These are phyloP conservation scores for Coreoperca whiteheadi DNA, from an alignment of 2,113 vertebrate species.

Conservation along the genomic window DNA sequence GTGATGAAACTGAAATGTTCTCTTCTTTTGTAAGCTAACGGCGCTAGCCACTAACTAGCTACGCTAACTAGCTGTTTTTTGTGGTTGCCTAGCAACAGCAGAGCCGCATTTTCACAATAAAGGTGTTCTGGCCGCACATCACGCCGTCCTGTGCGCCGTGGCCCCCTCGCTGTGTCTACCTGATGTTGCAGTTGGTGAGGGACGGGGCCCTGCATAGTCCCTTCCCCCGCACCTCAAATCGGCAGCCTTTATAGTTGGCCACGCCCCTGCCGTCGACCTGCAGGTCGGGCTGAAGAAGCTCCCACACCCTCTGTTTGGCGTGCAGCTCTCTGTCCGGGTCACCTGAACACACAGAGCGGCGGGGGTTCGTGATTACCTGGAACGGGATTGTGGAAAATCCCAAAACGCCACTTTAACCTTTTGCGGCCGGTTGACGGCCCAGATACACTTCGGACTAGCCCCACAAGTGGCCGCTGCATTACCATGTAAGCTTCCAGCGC, in stretches of 20 bases:
- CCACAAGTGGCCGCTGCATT: too few relatives aligned
- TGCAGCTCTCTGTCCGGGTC: conserved; percentile 89
- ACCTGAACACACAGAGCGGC: conserved; percentile 77
- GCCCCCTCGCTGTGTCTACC: conserved; percentile 68
- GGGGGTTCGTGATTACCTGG: neutral
- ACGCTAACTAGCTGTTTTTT: neutral
- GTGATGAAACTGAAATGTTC: neutral
- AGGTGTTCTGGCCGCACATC: neutral
- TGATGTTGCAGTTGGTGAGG: conserved; percentile 90
- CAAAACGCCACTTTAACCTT: neutral
- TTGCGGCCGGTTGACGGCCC: too few relatives aligned
- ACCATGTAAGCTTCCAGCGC: too few relatives aligned
- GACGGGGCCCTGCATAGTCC: conserved; percentile 91
- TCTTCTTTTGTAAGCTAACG: neutral
- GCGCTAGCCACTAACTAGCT: neutral
- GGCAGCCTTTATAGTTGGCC: conserved; percentile 91
- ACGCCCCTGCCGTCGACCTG: conserved; percentile 88
- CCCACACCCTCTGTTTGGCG: conserved; percentile 64
- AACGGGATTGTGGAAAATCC: neutral
- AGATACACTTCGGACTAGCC: too few relatives aligned
- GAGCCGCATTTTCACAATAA: conserved; percentile 16
- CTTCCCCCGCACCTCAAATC: conserved; percentile 94
- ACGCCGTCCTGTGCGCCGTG: neutral
- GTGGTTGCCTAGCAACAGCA: neutral
- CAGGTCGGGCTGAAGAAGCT: conserved; percentile 87